Percentiles rank a stretch among this genome's conserved stretches.
Evolutionary conservation across 2,888 invertebrate species (phyloP).

Genomic region (Aproaerema taeniolella): DNA sequence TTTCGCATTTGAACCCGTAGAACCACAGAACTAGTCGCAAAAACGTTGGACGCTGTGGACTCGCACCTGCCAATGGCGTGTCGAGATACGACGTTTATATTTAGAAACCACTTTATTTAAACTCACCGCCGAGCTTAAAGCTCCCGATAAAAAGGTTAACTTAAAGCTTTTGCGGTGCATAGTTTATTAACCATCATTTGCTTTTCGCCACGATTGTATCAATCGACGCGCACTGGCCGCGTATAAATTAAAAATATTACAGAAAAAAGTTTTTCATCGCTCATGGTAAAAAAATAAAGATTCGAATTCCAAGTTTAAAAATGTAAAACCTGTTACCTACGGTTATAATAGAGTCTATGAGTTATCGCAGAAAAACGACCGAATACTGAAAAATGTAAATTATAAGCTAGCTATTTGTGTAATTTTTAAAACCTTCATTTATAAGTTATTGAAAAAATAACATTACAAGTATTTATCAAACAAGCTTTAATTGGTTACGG

Average conservation of each 20-base stretch:
- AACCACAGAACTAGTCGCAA: constrained; percentile 16
- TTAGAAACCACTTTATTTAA: constrained; percentile 76
- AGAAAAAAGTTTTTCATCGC: constrained; percentile 22
- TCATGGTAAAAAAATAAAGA: constrained; percentile 31
- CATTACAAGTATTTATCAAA: no score
- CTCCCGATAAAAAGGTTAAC: constrained; percentile 67
- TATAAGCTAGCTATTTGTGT: no score
- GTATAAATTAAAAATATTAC: constrained; percentile 34
- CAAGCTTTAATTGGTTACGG: no score
- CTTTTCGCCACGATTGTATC: constrained; percentile 69
- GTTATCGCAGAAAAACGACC: neutral
- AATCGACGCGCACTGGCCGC: constrained; percentile 43
- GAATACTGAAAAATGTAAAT: no score
- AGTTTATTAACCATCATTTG: constrained; percentile 69
- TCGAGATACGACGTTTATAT: constrained; percentile 73
- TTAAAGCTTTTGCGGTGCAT: constrained; percentile 58
- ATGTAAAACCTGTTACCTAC: constrained; percentile 1
- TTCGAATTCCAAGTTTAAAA: constrained; percentile 2
- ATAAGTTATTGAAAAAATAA: no score
- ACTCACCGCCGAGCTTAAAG: constrained; percentile 66
- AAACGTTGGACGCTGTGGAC: constrained; percentile 54
- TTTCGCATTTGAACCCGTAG: no score
- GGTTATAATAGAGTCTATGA: constrained; percentile 1
- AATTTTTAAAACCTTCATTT: no score
- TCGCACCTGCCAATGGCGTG: constrained; percentile 72